Evolutionary conservation across 2,888 invertebrate species (phyloP).

Genomic region (Ophioninae sp.): DNA sequence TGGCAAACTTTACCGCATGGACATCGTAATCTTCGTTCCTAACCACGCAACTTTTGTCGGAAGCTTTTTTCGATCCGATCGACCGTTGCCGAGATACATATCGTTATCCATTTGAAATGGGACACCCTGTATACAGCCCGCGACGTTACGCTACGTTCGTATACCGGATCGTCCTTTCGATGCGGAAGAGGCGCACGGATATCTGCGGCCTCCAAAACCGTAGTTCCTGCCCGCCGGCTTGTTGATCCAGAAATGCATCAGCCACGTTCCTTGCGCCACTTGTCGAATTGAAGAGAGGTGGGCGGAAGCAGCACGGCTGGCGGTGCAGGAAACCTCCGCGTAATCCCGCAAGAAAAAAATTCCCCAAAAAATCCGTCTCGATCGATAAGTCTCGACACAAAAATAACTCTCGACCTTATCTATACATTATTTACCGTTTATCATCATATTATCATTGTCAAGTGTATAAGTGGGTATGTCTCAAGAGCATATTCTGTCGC

Average conservation of each 20-base stretch:
- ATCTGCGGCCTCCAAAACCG: constrained; percentile 87
- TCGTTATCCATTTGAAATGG: neutral
- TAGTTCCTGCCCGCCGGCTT: constrained; percentile 89
- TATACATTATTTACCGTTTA: constrained; percentile 13
- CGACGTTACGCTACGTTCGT: neutral
- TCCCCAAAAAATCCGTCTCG: constrained; percentile 13
- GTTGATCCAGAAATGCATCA: constrained; percentile 94
- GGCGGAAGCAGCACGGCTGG: neutral
- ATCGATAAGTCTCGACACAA: constrained; percentile 38
- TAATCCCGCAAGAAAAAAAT: constrained; percentile 7
- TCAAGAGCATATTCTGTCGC: neutral
- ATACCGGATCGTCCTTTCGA: constrained; percentile 74
- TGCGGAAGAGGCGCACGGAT: constrained; percentile 72
- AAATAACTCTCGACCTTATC: constrained; percentile 19
- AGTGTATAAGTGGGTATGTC: neutral
- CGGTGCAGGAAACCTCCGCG: constrained; percentile 16
- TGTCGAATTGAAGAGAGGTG: constrained; percentile 40
- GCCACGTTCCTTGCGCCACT: constrained; percentile 53
- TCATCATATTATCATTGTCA: neutral
- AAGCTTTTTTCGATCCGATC: neutral
- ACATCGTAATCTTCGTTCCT: neutral
- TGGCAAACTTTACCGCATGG: neutral
- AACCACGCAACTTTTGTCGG: neutral
- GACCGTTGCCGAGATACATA: neutral
- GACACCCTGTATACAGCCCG: neutral